phyloP scores from a whole-genome alignment of 2,888 invertebrate species.

The Diabrotica balteata region DNA sequence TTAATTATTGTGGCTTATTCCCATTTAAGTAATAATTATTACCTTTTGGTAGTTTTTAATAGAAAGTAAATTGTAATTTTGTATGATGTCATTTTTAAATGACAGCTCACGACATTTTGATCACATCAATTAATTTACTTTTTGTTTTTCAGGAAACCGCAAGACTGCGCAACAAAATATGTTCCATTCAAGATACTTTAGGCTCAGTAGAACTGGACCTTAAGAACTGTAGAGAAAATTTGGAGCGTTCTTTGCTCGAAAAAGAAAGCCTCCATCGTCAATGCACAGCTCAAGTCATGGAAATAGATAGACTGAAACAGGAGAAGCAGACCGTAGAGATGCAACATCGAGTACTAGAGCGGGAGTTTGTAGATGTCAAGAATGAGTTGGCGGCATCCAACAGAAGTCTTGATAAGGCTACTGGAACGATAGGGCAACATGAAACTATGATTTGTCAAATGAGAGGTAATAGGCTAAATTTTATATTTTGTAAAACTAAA shows the following conservation, averaged over 20 bases:
- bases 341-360: conserved; percentile 74
- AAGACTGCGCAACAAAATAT: conserved; percentile 58
- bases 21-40: too few relatives aligned
- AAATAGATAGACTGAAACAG: conserved; percentile 75
- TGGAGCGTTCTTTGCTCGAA: conserved; percentile 71
- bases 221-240: conserved; percentile 70
- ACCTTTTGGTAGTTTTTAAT: too few relatives aligned
- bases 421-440: conserved; percentile 73
- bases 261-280: conserved; percentile 80
- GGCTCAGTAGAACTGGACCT: conserved; percentile 71
- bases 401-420: conserved; percentile 71
- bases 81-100: too few relatives aligned
- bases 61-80: too few relatives aligned
- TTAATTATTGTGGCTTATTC: too few relatives aligned
- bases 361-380: conserved; percentile 73
- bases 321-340: conserved; percentile 80
- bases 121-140: too few relatives aligned
- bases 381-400: conserved; percentile 72
- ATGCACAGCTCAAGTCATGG: conserved; percentile 73
- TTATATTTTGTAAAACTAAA: too few relatives aligned
- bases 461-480: conserved; percentile 63
- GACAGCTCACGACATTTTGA: too few relatives aligned
- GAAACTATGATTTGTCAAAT: conserved; percentile 73
- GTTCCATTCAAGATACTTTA: conserved; percentile 67
- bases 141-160: conserved; percentile 53